Base-by-base conservation (phyloP, 2,888 invertebrate species). In the Trichopria drosophilae region DNA sequence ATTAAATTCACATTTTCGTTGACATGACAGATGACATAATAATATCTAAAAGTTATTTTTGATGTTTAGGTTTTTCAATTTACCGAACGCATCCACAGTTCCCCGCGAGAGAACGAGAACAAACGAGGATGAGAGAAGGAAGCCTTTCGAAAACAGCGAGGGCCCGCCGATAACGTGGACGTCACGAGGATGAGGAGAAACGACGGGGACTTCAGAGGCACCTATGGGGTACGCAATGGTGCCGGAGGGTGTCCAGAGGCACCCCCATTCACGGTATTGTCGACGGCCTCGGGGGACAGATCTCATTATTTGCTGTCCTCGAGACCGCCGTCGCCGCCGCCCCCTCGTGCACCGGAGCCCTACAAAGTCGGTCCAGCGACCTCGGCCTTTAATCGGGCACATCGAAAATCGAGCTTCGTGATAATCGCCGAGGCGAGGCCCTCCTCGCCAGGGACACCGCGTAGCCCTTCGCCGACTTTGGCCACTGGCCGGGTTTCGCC, bases 341-440 rank as follows among this genome's bases (percentile, higher is more conserved):
- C 73, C 10, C 58, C 65, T 6, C 59, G 72, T 24, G 74, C 72
- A 15, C 74, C 74, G 20, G 75, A 75, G 40, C 74, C 75, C 1
- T 75, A 75, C 63, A 74, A 73, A 53, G 56, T 75, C 52, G 63
- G 64, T 7, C 62, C 68, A 13, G 41, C 67, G 16, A 59, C 66
- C 41, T 56, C 79, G 65, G 73, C 79, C 58, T 77, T 77, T 34
- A 73, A 78, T 16, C 81, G 84, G 52, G 77, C 82, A 50, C 85
- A 85, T 65, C 80, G 82, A 48, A 84, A 84, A 68, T 80, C 84
- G 6, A 84, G 86, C 3, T 87, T 87, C 70, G 85, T 86, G 54
- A 86, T 87, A 59, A 78, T 87, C 50, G 79, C 83, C 10, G 84
- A 85, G 58, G 69, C 77, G 40, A 75, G 80, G 3, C 79, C 82